phyloP scores from a whole-genome alignment of 2,888 invertebrate species.

The Biston stratarius region DNA sequence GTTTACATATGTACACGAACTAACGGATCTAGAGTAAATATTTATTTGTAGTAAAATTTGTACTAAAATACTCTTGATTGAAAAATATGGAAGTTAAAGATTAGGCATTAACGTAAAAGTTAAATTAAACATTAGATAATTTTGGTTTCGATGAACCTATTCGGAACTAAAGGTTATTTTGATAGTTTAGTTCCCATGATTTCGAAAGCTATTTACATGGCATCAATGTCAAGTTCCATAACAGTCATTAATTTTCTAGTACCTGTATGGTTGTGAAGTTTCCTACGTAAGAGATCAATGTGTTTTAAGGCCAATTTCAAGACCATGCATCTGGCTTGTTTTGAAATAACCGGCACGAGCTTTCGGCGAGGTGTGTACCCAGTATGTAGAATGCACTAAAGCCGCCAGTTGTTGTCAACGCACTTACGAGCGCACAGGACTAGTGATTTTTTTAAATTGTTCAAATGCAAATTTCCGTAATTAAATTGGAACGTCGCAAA shows the following conservation, averaged over 20 bases:
- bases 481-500: neutral
- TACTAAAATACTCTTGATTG: no score
- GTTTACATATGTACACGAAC: no score
- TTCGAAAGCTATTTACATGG: neutral
- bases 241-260: constrained; percentile 12
- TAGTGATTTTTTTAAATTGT: neutral
- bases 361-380: constrained; percentile 14
- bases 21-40: no score
- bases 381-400: constrained; percentile 17
- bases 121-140: neutral
- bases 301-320: constrained; percentile 30
- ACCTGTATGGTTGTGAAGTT: neutral
- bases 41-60: neutral
- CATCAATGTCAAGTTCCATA: constrained; percentile 24
- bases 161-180: neutral
- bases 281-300: constrained; percentile 21
- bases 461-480: neutral
- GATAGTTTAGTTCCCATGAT: constrained; percentile 2
- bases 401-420: constrained; percentile 20
- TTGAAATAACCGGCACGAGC: constrained; percentile 31
- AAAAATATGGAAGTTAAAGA: no score
- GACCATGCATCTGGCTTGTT: constrained; percentile 22
- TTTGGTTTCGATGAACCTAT: neutral
- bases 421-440: constrained; percentile 14
- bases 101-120: no score